Percentiles rank a stretch among this genome's conserved stretches.
These are phyloP conservation scores for Timandra comae DNA, from an alignment of 2,888 invertebrate species.

Conservation along the genomic window DNA sequence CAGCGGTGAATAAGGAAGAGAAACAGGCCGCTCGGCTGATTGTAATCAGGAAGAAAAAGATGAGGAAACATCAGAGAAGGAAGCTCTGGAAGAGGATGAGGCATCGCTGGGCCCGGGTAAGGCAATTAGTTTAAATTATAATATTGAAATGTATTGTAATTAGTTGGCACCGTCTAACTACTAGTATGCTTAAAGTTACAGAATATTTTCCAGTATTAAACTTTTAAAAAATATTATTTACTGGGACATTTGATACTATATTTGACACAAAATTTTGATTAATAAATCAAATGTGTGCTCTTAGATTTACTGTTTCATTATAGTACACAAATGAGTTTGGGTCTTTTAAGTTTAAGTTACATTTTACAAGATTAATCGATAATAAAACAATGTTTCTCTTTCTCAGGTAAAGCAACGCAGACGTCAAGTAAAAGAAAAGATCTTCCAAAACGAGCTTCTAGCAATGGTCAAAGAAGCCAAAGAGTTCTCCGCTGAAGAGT, in stretches of 20 bases:
- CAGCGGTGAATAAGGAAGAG: conserved; percentile 64
- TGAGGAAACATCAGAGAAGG: conserved; percentile 90
- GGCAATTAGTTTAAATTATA: too few relatives aligned
- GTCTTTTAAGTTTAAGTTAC: background rate
- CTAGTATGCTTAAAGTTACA: too few relatives aligned
- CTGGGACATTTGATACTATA: too few relatives aligned
- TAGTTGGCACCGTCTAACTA: too few relatives aligned
- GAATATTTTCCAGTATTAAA: too few relatives aligned
- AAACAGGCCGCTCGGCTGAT: conserved; percentile 85
- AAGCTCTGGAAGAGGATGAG: conserved; percentile 89
- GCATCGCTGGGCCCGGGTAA: conserved; percentile 84
- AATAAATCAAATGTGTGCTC: background rate
- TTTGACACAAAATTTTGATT: too few relatives aligned
- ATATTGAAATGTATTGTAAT: too few relatives aligned
- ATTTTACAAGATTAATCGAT: background rate
- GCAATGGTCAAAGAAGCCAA: conserved; percentile 83
- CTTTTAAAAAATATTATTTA: too few relatives aligned
- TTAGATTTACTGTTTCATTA: background rate
- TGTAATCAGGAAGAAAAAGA: conserved; percentile 87
- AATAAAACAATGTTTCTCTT: background rate
- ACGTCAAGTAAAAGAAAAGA: conserved; percentile 85
- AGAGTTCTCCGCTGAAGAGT: conserved; percentile 84
- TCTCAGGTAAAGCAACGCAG: conserved; percentile 80
- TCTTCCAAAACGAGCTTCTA: conserved; percentile 83
- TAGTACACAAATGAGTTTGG: background rate